Evolutionary conservation across 2,113 vertebrate genomes (phyloP), one percentile per base, ranked within the genome.

Genomic region (Pitta sordida): DNA sequence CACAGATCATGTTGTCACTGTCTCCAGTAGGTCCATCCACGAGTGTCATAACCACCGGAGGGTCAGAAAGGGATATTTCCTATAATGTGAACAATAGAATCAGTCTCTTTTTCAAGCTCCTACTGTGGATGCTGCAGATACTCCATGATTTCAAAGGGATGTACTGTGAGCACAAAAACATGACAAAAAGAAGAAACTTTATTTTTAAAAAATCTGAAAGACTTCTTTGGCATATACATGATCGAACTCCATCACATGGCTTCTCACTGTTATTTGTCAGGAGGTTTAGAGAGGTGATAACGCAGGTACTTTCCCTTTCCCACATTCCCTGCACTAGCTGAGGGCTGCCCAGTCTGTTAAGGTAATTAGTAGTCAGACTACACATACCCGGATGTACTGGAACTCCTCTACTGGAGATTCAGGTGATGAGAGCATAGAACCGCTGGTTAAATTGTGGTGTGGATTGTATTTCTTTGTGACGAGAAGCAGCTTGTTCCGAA

Each of bases 1-100:
- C 99, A 23, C 99, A 99, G 96, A 99, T 99, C 98, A 99, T 99
- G 90, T 99, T 99, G 98, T 99, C 99, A 11, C 99, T 99, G 78
- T 99, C 99, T 49, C 98, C 99, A 0, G 98, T 98, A 7, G 99
- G 99, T 15, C 99, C 99, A 12, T 99, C 99, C 77, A 99, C 98
- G 78, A 99, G 96, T 0, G 99, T 98, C 99, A 99, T 99, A 96
- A 99, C 98, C 49, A 97, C 95, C 1, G 99, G 99, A 12, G 98
- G 96, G 96, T 99, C 99, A 11, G 99, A 99, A 95, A 99, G 97
- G 91, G 99, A 99, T 97, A 99, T 99, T 96, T 99, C 99, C 99
- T 99, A 76, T 26, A 74, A 67, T 2, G 13, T 11, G 76, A 91
- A 79, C 5, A 83, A 88, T 0, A 76, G 9, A 85, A 88, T 94